phyloP scores from a whole-genome alignment of 2,113 vertebrate genomes.

The Cephalophus harveyi region DNA sequence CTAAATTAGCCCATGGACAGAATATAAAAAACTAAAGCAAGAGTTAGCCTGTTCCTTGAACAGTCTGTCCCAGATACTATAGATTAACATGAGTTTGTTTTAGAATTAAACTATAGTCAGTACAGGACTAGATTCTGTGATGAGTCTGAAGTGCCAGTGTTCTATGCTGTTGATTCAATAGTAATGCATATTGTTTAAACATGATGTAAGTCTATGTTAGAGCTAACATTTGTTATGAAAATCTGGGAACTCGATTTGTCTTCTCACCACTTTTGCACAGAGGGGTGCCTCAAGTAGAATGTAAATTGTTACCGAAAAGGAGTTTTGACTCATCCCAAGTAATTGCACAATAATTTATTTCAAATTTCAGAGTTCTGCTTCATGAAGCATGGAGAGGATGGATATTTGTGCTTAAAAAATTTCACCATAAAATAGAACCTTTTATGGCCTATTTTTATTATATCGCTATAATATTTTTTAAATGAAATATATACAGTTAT shows the following conservation, averaged over 20 bases:
- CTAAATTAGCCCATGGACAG: not conserved
- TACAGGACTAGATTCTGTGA: not conserved
- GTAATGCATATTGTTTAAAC: not conserved
- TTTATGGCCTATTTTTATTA: constrained; percentile 12
- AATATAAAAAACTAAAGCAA: not conserved
- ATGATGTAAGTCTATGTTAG: not conserved
- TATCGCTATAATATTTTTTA: not conserved
- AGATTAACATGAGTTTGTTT: not conserved
- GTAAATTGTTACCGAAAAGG: not conserved
- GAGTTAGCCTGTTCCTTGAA: not conserved
- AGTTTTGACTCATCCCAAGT: not conserved
- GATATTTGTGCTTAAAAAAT: not conserved
- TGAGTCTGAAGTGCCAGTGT: not conserved
- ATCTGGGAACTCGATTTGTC: not conserved
- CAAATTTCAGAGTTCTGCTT: constrained; percentile 19
- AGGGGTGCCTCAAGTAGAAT: not conserved
- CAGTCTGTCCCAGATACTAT: not conserved
- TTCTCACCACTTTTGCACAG: not conserved
- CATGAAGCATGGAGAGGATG: not conserved
- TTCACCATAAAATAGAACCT: not conserved
- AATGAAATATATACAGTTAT: not conserved
- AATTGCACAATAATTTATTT: constrained; percentile 34
- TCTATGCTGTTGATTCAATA: not conserved
- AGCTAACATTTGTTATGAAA: constrained; percentile 14
- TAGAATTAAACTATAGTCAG: not conserved